Conservation (phyloP, 2,797 vertebrate species). For the Tympanoctomys barrerae region DNA sequence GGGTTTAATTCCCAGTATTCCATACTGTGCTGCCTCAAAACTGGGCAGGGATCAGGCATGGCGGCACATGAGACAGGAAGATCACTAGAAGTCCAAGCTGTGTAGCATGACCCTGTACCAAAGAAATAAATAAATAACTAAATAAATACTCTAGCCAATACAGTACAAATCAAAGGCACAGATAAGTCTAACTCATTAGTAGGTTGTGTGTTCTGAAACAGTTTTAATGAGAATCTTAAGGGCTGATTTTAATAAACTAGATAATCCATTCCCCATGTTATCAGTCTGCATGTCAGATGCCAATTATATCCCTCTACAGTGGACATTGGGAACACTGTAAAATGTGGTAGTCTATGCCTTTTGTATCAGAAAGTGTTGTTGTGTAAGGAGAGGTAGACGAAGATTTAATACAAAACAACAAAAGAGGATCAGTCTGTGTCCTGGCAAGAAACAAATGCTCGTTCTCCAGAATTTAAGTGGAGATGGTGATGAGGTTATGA, state of each 20-base stretch:
- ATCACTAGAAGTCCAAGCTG: no score
- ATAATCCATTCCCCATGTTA: not conserved
- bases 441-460: not conserved
- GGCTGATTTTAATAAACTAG: not conserved
- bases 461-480: not conserved
- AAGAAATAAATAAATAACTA: no score
- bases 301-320: not conserved
- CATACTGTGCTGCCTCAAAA: no score
- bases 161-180: not conserved
- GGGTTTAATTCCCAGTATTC: no score
- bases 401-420: not conserved
- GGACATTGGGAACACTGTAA: not conserved
- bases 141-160: not conserved
- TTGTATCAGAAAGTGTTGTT: not conserved
- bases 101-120: no score
- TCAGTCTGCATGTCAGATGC: not conserved
- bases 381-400: not conserved
- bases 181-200: slow-evolving; percentile 47
- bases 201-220: not conserved
- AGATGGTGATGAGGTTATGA: not conserved
- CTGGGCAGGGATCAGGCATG: no score
- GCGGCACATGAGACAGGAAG: no score
- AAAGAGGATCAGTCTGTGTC: not conserved
- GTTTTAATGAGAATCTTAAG: slow-evolving; percentile 46
- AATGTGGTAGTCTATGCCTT: not conserved